Evolutionary conservation across 1,140 invertebrate genomes (phyloP).

Genomic region (Chironomus tepperi): DNA sequence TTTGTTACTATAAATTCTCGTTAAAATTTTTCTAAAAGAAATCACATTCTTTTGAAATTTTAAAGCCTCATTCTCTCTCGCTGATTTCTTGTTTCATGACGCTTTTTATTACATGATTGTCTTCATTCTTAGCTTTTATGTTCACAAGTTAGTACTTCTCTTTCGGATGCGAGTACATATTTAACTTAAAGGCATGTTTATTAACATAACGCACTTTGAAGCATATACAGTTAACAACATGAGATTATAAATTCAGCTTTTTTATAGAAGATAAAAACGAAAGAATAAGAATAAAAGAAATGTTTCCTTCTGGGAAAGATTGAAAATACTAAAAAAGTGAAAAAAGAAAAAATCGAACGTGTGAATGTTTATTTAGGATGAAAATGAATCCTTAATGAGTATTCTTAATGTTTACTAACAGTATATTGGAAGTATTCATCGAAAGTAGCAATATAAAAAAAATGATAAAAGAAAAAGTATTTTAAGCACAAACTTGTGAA

Average conservation of each 20-base stretch:
- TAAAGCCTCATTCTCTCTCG: neutral
- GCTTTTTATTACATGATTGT: neutral
- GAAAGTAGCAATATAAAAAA: neutral
- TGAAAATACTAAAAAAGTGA: neutral
- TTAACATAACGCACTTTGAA: slow-evolving; percentile 1
- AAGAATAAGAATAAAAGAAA: neutral
- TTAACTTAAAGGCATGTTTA: neutral
- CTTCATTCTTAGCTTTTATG: neutral
- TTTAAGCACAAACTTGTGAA: too few relatives aligned
- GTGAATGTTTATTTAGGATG: slow-evolving; percentile 8
- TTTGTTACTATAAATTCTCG: too few relatives aligned
- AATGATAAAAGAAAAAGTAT: neutral
- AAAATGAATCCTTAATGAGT: slow-evolving; percentile 14
- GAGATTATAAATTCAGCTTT: too few relatives aligned
- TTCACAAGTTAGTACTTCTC: neutral
- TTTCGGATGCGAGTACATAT: neutral
- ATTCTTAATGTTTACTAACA: neutral
- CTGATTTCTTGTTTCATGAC: neutral
- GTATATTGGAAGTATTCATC: neutral
- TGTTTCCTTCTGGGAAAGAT: neutral
- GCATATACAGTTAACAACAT: too few relatives aligned
- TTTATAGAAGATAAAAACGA: too few relatives aligned
- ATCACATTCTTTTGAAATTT: too few relatives aligned
- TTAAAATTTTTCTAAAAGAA: too few relatives aligned
- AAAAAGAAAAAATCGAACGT: neutral